Evolutionary conservation across 2,797 vertebrate genomes (phyloP).

Genomic region (Pristis pectinata): DNA sequence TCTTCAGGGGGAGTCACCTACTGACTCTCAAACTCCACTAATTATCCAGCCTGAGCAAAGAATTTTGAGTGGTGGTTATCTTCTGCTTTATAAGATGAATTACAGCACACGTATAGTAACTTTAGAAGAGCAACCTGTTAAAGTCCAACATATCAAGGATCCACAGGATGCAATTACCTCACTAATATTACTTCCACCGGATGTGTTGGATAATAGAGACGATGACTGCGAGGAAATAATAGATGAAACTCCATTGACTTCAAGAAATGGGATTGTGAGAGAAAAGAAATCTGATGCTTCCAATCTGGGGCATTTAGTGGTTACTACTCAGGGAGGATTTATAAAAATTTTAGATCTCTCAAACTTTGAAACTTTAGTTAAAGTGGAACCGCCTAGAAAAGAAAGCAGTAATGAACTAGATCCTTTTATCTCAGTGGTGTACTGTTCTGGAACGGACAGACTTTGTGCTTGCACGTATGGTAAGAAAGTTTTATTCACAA

Average conservation of each 20-base stretch:
- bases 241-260: conserved; percentile 71
- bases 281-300: conserved; percentile 71
- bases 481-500: conserved; percentile 53
- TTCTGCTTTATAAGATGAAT: conserved; percentile 95
- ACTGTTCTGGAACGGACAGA: conserved; percentile 97
- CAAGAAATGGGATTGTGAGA: conserved; percentile 69
- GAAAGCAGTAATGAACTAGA: conserved; percentile 84
- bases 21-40: conserved; percentile 68
- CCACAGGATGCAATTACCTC: conserved; percentile 91
- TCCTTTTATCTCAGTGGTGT: conserved; percentile 93
- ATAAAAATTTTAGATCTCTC: conserved; percentile 96
- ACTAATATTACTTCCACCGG: conserved; percentile 87
- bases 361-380: conserved; percentile 89
- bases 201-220: conserved; percentile 88
- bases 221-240: conserved; percentile 86
- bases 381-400: conserved; percentile 92
- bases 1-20: conserved; percentile 69
- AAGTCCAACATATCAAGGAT: conserved; percentile 94
- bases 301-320: conserved; percentile 86
- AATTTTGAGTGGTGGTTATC: conserved; percentile 80
- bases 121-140: conserved; percentile 88
- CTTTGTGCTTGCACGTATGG: conserved; percentile 97
- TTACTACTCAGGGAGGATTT: conserved; percentile 90
- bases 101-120: conserved; percentile 95
- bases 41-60: conserved; percentile 66